Percentiles rank a stretch among this genome's conserved stretches.
Evolutionary conservation across 2,113 vertebrate species (phyloP).

Genomic region (Arothron firmamentum): DNA sequence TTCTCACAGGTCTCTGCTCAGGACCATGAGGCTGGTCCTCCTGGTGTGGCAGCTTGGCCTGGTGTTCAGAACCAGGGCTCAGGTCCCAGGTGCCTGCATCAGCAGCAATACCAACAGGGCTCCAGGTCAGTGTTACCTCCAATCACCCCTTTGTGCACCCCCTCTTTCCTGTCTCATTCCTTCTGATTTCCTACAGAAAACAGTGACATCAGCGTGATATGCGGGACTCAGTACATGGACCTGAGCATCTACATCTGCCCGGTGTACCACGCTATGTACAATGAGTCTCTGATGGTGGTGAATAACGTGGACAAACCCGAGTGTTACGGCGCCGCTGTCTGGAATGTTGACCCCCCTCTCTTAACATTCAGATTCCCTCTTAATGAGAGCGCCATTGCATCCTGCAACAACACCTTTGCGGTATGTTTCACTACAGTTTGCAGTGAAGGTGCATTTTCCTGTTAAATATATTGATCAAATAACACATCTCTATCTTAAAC

Average conservation of each 20-base stretch:
- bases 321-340: constrained; percentile 63
- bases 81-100: constrained; percentile 13
- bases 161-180: constrained; percentile 12
- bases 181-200: constrained; percentile 50
- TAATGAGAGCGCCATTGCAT: constrained; percentile 31
- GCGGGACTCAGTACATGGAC: constrained; percentile 63
- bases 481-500: constrained; percentile 1
- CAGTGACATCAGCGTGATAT: constrained; percentile 64
- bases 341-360: constrained; percentile 47
- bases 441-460: background rate
- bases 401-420: constrained; percentile 56
- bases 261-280: constrained; percentile 67
- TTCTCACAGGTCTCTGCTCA: constrained; percentile 27
- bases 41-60: constrained; percentile 60
- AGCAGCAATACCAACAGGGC: constrained; percentile 42
- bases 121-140: constrained; percentile 56
- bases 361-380: constrained; percentile 68
- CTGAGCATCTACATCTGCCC: constrained; percentile 73
- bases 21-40: constrained; percentile 59
- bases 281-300: constrained; percentile 68
- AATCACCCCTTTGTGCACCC: background rate
- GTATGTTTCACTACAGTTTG: constrained; percentile 36
- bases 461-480: background rate
- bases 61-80: constrained; percentile 52
- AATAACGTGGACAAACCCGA: constrained; percentile 43